Evolutionary conservation across 2,797 vertebrate genomes (phyloP).

Genomic region (Geotrypetes seraphini): DNA sequence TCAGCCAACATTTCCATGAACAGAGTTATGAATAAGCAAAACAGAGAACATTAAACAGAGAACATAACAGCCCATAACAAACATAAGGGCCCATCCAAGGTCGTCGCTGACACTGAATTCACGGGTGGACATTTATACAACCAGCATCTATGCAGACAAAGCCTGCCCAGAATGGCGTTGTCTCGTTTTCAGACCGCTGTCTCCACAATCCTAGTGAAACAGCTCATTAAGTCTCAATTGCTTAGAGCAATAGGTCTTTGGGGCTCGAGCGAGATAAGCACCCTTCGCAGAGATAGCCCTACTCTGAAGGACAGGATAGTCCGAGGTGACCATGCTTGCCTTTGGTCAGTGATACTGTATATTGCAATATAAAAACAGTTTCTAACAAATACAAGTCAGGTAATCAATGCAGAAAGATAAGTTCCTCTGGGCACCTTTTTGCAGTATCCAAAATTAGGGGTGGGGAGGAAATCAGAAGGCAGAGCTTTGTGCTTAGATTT

Average conservation of each 20-base stretch:
- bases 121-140: no score
- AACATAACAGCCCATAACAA: no score
- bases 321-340: constrained; percentile 31
- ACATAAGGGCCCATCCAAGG: no score
- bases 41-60: no score
- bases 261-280: constrained; percentile 37
- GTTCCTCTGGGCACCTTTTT: no score
- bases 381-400: no score
- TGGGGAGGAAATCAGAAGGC: not conserved
- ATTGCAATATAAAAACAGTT: constrained; percentile 19
- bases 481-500: no score
- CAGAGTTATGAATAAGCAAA: no score
- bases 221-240: constrained; percentile 48
- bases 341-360: constrained; percentile 20
- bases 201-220: constrained; percentile 53
- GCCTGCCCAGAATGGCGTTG: constrained; percentile 52
- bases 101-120: no score
- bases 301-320: constrained; percentile 42
- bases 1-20: no score
- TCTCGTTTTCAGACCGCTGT: constrained; percentile 53
- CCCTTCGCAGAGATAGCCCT: constrained; percentile 30
- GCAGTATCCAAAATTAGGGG: no score
- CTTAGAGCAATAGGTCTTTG: constrained; percentile 40
- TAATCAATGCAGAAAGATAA: no score
- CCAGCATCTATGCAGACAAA: constrained; percentile 46